Evolutionary conservation across 2,888 invertebrate genomes (phyloP).

Genomic region (Drosophila villosipedis): DNA sequence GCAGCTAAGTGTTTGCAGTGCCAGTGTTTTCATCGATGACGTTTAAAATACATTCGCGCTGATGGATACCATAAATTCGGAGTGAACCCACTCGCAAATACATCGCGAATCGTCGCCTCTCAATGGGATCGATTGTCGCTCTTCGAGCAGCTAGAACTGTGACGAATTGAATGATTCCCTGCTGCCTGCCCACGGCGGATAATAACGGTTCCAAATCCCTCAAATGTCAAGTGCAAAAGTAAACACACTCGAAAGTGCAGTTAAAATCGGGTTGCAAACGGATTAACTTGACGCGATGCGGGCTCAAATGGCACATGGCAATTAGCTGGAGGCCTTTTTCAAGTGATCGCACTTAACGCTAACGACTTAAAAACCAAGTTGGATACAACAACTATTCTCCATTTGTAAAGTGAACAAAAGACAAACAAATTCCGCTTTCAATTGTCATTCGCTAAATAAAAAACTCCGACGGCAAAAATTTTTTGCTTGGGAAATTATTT

Average conservation of each 20-base stretch:
- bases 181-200: constrained; percentile 48
- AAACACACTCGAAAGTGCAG: constrained; percentile 32
- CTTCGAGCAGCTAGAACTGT: constrained; percentile 54
- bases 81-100: constrained; percentile 60
- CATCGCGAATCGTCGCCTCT: constrained; percentile 40
- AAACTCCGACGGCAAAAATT: constrained; percentile 60
- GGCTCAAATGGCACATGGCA: constrained; percentile 28
- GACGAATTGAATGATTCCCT: constrained; percentile 61
- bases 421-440: constrained; percentile 11
- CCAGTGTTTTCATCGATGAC: constrained; percentile 73
- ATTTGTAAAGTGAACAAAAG: constrained; percentile 37
- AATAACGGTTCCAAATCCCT: constrained; percentile 53
- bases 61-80: constrained; percentile 71
- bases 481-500: background rate
- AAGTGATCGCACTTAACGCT: constrained; percentile 29
- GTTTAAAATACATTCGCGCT: constrained; percentile 70
- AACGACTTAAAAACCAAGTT: constrained; percentile 11
- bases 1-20: constrained; percentile 74
- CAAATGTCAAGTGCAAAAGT: constrained; percentile 51
- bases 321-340: constrained; percentile 44
- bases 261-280: constrained; percentile 49
- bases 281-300: constrained; percentile 56
- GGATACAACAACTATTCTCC: constrained; percentile 7
- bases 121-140: constrained; percentile 40
- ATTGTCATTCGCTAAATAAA: constrained; percentile 23